Base-by-base conservation (phyloP, 2,113 vertebrate genomes). In the Perca schrenkii region DNA sequence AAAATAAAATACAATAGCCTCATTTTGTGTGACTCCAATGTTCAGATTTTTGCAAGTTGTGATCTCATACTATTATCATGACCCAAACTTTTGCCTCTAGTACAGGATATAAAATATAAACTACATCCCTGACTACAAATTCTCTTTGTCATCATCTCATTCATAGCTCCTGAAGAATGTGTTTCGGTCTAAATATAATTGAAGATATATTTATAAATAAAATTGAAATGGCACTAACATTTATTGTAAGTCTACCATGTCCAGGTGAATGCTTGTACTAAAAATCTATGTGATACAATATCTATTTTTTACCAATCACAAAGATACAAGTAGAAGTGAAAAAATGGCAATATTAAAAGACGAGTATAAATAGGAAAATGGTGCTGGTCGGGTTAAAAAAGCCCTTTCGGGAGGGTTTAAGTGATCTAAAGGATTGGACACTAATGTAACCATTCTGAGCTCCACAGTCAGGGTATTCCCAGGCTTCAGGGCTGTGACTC, bases 371-470 rank as follows among this genome's bases (percentile, higher is more conserved):
- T 43, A 40, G 2, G 2, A 31, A 80, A 58, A 66, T 40, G 54
- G 49, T 77, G 25, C 46, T 16, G 3, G 40, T 72, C 28, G 28
- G 13, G 25, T 61, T 43, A 57, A 12, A 71, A 56, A 50, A 50
- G 36, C 12, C 19, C 14, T 50, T 63, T 77, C 13, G 46, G 67
- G 36, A 47, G 65, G 3, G 52, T 75, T 74, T 40, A 16, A 46
- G 58, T 53, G 11, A 57, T 77, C 47, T 31, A 31, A 63, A 50
- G 57, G 10, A 75, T n/a, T 34, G 31, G 57, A 64, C 12, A 53
- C 19, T 58, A 46, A 61, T 61, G n/a, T 25, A 65, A 60, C 8
- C 8, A 67, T 6, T 19, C 25, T 70, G 17, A 74, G 17, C 49
- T 68, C 56, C 52, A n/a, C 43, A 28, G 21, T 31, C 17, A 31